Evolutionary conservation across 2,888 invertebrate species (phyloP).

Genomic region (Phytoseiulus persimilis): DNA sequence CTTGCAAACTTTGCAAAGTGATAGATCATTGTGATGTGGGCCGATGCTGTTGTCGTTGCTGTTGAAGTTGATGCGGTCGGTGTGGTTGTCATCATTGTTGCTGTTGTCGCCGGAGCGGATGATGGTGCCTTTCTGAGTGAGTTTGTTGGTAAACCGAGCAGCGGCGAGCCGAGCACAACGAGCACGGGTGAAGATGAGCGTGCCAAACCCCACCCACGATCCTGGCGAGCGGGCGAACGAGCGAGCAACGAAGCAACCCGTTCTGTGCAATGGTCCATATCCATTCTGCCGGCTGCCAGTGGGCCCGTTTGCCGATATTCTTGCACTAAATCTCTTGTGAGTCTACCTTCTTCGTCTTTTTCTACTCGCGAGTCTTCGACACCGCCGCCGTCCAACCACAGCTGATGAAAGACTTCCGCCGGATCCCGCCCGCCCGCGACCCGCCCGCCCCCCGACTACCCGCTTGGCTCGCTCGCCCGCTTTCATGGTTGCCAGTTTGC

Average conservation of each 20-base stretch:
- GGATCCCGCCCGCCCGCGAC: not conserved
- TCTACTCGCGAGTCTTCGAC: not conserved
- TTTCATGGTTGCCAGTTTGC: not conserved
- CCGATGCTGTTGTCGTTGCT: slow-evolving; percentile 6
- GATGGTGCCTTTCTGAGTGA: not conserved
- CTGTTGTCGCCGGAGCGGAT: slow-evolving; percentile 8
- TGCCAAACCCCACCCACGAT: not conserved
- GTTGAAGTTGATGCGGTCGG: not conserved
- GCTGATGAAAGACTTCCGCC: slow-evolving; percentile 39
- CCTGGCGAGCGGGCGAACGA: not conserved
- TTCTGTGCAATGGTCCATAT: slow-evolving; percentile 35
- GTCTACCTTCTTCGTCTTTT: slow-evolving; percentile 5
- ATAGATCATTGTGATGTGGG: slow-evolving; percentile 18
- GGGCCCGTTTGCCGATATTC: not conserved
- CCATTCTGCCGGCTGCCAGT: not conserved
- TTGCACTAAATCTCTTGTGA: not conserved
- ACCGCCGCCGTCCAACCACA: not conserved
- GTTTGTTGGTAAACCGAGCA: not conserved
- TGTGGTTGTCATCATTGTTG: not conserved
- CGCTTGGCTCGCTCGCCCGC: not conserved
- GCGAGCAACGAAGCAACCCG: slow-evolving; percentile 22
- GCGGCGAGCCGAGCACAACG: not conserved
- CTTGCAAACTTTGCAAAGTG: slow-evolving; percentile 29
- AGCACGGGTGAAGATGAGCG: slow-evolving; percentile 21
- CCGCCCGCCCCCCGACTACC: not conserved